Conservation (phyloP, 2,888 invertebrate genomes). For the Caenorhabditis sp. region DNA sequence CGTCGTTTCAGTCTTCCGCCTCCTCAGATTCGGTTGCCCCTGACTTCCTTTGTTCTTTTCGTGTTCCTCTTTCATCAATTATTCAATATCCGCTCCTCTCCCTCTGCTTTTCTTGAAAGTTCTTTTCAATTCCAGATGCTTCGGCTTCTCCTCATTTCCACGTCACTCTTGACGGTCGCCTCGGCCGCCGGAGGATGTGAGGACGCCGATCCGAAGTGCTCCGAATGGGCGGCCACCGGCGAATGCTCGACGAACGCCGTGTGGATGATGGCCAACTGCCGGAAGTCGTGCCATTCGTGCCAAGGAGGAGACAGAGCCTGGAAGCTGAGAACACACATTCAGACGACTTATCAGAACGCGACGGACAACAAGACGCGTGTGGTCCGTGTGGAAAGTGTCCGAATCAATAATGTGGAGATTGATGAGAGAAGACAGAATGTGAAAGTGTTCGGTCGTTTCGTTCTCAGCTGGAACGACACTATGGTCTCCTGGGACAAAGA, state of each 20-base stretch:
- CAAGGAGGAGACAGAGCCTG: constrained; percentile 79
- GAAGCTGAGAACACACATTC: constrained; percentile 76
- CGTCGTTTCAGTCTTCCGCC: constrained; percentile 21
- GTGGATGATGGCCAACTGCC: constrained; percentile 80
- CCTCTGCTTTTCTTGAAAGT: not conserved
- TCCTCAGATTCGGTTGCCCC: constrained; percentile 43
- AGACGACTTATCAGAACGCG: constrained; percentile 72
- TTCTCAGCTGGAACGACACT: constrained; percentile 79
- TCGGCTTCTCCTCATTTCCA: constrained; percentile 45
- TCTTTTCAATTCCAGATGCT: constrained; percentile 41
- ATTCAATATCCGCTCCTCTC: constrained; percentile 12
- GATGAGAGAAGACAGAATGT: constrained; percentile 76
- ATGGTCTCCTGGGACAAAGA: constrained; percentile 78
- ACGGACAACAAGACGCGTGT: constrained; percentile 64
- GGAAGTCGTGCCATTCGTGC: constrained; percentile 78
- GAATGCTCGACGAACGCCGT: constrained; percentile 79
- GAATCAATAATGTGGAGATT: constrained; percentile 76
- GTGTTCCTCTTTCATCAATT: constrained; percentile 32
- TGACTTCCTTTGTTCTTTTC: constrained; percentile 23
- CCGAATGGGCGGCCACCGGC: constrained; percentile 78
- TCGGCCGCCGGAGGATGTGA: constrained; percentile 66
- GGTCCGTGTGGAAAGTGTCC: constrained; percentile 77
- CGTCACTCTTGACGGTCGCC: constrained; percentile 26
- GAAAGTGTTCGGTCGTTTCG: constrained; percentile 76
- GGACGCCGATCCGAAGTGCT: constrained; percentile 78